Base-by-base conservation (phyloP, 2,113 vertebrate genomes). In the Eptesicus fuscus region DNA sequence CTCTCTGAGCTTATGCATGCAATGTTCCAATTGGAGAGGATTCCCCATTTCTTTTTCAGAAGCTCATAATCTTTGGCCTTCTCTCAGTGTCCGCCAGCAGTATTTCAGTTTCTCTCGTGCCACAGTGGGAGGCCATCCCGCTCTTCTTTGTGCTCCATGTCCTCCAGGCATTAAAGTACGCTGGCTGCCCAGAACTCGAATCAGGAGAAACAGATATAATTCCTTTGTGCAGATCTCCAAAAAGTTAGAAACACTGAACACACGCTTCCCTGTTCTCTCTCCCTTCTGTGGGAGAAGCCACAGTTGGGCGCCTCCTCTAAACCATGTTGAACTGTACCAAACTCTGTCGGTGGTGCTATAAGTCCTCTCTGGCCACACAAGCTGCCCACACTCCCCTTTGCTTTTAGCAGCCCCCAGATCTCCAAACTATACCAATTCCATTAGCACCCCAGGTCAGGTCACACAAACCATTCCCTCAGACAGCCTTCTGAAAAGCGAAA, bases 311-410 rank as follows among this genome's bases (percentile, higher is more conserved):
- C 11, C 22, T 65, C 28, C 23, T 44, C 16, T 14, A 14, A 25
- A 44, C 51, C 3, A 47, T 22, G 35, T 12, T 44, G 65, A 67
- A 37, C 14, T 37, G 35, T 67, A 8, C 1, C 28, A 77, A 6
- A 1, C 0, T 44, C 47, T 44, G 7, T 70, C 10, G 51, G 2
- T 11, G 9, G n/a, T 40, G 28, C 14, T 22, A 0, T 8, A 59
- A 44, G 47, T 7, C 14, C 5, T 28, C 35, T n/a, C 1, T 20
- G 67, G 47, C 20, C 30, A 77, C 71, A 12, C 16, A 28, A 42
- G 20, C 7, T 51, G 16, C 3, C 4, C 9, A 2, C 44, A 59
- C 18, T 80, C 12, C 49, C 18, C 10, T 30, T 32, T 40, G 37
- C 65, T 82, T 63, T 63, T 22, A 79, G n/a, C 44, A 61, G 63